Base-by-base conservation (phyloP, 2,113 vertebrate species). In the Syngnathus floridae region DNA sequence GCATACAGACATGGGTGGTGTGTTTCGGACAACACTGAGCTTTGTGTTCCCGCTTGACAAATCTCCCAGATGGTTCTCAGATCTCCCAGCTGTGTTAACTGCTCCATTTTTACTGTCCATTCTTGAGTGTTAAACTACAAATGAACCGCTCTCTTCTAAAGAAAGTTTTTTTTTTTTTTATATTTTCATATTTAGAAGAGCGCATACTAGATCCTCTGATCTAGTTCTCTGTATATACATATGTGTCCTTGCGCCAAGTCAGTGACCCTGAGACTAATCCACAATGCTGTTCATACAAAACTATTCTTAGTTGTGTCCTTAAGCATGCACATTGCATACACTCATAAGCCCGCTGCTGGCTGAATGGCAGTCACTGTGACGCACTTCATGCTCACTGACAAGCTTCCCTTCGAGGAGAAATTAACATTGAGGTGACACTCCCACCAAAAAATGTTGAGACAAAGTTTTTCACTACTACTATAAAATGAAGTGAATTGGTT, bases 231-330 rank as follows among this genome's bases (percentile, higher is more conserved):
- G 36, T 46, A 35, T 26, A 74, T 12, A 46, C 67, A 59, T 45
- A 64, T 63, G 64, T 69, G 12, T 46, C 9, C n/a, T n/a, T 61
- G 62, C 36, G 67, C 63, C 64, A 65, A 21, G 48, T 19, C 51
- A n/a, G 38, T 81, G 78, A 84, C 78, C 77, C 64, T 72, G 60
- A 72, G 56, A 63, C 74, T 80, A 75, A 78, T 81, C 56, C 72
- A 66, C 64, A 70, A 31, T 6, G 57, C 72, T 45, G 59, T 61
- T 76, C 72, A 76, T 69, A 51, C n/a, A 41, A 59, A 76, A 57
- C 82, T 86, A 88, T 85, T 84, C 73, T 84, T 87, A 83, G 84
- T 51, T 64, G 3, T 68, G 74, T 63, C 38, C 73, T 81, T 51
- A 75, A 51, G 19, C 7, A 40, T 11, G 7, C 14, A 19, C 35